A percentile compares a stretch with the other conserved stretches of the same genome.
These are phyloP conservation scores for Caerostris darwini DNA, from an alignment of 1,140 invertebrate species.

Conservation along the genomic window DNA sequence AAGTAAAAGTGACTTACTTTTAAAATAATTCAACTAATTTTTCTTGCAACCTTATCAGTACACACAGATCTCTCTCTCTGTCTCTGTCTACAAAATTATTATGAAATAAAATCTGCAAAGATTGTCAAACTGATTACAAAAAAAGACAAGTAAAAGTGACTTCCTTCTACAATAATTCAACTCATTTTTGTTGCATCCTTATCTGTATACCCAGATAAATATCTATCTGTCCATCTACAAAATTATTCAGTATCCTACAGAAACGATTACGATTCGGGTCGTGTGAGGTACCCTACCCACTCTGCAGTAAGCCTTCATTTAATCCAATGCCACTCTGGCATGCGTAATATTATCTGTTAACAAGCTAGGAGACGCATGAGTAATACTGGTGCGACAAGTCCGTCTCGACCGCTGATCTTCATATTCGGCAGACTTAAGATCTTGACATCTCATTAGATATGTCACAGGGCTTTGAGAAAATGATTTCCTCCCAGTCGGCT, in stretches of 20 bases:
- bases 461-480: conserved; percentile 56
- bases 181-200: too few species aligned
- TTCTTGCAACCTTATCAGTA: too few species aligned
- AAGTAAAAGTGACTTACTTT: too few species aligned
- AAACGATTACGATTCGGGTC: background rate
- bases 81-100: too few species aligned
- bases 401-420: conserved; percentile 24
- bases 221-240: too few species aligned
- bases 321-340: conserved; percentile 13
- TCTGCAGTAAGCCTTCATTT: background rate
- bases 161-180: too few species aligned
- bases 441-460: conserved; percentile 65
- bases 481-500: conserved; percentile 18
- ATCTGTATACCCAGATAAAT: too few species aligned
- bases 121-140: too few species aligned
- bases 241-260: background rate
- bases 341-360: conserved; percentile 42
- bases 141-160: too few species aligned
- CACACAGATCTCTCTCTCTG: too few species aligned
- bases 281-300: background rate
- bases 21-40: too few species aligned
- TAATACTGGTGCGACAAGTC: background rate
- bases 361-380: conserved; percentile 15
- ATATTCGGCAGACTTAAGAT: conserved; percentile 44
- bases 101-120: too few species aligned